Evolutionary conservation across 2,888 invertebrate genomes (phyloP).

Genomic region (Leptothorax acervorum): DNA sequence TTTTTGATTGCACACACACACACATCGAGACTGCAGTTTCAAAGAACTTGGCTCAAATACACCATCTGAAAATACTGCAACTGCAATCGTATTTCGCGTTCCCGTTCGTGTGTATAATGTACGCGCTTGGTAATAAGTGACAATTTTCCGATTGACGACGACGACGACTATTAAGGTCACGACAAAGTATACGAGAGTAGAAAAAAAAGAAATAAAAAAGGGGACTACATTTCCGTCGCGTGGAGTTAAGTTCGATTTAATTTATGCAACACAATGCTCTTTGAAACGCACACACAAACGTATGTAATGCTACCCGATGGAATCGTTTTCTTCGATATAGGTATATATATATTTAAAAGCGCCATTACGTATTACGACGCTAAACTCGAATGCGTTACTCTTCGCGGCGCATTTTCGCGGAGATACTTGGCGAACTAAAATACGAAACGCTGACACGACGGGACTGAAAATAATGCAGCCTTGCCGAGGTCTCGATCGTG

Average conservation of each 20-base stretch:
- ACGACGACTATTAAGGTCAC: slow-evolving; percentile 39
- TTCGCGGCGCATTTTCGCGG: slow-evolving; percentile 29
- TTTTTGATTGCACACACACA: slow-evolving; percentile 8
- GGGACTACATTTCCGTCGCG: neutral
- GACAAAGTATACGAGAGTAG: slow-evolving; percentile 6
- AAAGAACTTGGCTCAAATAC: slow-evolving; percentile 16
- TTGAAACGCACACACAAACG: neutral
- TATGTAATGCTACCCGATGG: slow-evolving; percentile 2
- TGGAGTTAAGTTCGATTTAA: slow-evolving; percentile 32
- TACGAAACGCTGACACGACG: slow-evolving; percentile 48
- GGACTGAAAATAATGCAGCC: slow-evolving; percentile 52
- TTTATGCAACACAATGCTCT: slow-evolving; percentile 14
- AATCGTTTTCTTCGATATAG: slow-evolving; percentile 17
- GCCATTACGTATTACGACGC: slow-evolving; percentile 14
- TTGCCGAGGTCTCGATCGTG: slow-evolving; percentile 48
- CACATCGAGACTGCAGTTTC: neutral
- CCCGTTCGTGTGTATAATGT: slow-evolving; percentile 2
- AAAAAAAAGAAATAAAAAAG: slow-evolving; percentile 11
- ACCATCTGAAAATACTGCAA: slow-evolving; percentile 17
- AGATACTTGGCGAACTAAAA: slow-evolving; percentile 46
- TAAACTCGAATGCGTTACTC: slow-evolving; percentile 5
- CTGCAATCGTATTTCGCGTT: slow-evolving; percentile 27
- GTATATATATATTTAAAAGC: neutral
- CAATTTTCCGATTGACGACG: slow-evolving; percentile 51
- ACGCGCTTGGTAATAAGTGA: slow-evolving; percentile 35